Evolutionary conservation across 2,888 invertebrate species (phyloP), one percentile per base, ranked within the genome.

Genomic region (Agonopterix heracliana): DNA sequence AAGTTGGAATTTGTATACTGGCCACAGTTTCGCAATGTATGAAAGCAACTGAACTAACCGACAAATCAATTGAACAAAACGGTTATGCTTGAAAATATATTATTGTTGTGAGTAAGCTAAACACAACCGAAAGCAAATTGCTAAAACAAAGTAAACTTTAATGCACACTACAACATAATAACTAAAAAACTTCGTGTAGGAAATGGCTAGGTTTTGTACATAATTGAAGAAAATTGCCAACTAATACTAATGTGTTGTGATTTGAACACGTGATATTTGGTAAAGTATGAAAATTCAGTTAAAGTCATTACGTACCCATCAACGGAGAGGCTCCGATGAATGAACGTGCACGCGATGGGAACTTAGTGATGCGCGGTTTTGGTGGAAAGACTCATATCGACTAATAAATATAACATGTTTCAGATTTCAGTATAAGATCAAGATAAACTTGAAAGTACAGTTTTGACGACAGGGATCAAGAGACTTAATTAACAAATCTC

Each of bases 311-410:
- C 44, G 10, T 42, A 26, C 17, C 10, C 34, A 47, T 38, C 48
- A 44, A 47, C 47, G 48, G 47, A 49, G 46, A 43, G 46, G 35
- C 44, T 41, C 38, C 51, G 50, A 55, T 57, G 55, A 57, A 54
- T 57, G 57, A 55, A 57, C 54, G 50, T 40, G 46, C 53, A 47
- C 52, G 49, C 47, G 26, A 50, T 52, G 12, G 8, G 17, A 40
- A 9, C 10, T 11, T 51, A 51, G 51, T 36, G 51, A 12, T 51
- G 50, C 9, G 38, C 9, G 9, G n/a, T 38, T 38, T 26, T 26
- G 26, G 26, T 26, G 5, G 7, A 26, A 26, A 26, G 26, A 26
- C 26, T 26, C 26, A 7, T 26, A 26, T 26, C 44, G 42, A 12
- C 13, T 45, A n/a, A 46, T 17, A 26, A 40, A 40, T 3, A 35